These are phyloP conservation scores for Panthera leo DNA, from an alignment of 2,113 vertebrate genomes.

Conservation along the genomic window DNA sequence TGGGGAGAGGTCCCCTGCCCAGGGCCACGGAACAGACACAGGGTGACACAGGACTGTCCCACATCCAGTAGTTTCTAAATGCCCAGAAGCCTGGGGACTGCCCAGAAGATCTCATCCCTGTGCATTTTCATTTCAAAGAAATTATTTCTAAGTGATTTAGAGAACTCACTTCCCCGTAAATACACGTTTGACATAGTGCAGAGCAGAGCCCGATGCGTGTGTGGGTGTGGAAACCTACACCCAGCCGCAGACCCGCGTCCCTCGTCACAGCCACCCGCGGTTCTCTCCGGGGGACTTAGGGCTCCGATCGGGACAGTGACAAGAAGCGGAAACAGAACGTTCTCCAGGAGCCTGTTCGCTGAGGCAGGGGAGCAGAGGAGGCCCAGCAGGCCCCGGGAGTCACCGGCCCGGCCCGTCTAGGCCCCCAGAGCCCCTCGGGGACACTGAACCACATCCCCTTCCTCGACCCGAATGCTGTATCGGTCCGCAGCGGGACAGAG, in stretches of 20 bases:
- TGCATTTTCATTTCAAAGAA: neutral
- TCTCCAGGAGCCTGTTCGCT: accelerated
- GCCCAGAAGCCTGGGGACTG: neutral
- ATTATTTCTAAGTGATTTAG: neutral
- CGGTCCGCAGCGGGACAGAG: too few species aligned
- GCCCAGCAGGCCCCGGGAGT: neutral
- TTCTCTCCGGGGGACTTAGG: neutral
- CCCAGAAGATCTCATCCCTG: neutral
- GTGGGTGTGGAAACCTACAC: too few species aligned
- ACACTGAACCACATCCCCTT: accelerated
- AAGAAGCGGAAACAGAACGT: neutral
- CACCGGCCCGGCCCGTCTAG: too few species aligned
- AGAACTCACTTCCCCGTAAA: neutral
- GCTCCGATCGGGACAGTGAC: neutral
- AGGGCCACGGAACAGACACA: neutral
- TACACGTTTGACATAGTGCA: neutral
- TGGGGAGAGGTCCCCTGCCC: neutral
- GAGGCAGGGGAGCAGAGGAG: neutral
- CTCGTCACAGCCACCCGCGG: neutral
- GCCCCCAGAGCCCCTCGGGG: neutral
- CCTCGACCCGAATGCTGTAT: too few species aligned
- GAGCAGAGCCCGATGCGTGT: neutral
- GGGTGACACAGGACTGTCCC: too few species aligned
- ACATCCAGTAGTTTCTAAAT: neutral
- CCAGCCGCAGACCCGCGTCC: accelerated